phyloP scores from a whole-genome alignment of 2,888 invertebrate species.

The Drosophila paracracens region DNA sequence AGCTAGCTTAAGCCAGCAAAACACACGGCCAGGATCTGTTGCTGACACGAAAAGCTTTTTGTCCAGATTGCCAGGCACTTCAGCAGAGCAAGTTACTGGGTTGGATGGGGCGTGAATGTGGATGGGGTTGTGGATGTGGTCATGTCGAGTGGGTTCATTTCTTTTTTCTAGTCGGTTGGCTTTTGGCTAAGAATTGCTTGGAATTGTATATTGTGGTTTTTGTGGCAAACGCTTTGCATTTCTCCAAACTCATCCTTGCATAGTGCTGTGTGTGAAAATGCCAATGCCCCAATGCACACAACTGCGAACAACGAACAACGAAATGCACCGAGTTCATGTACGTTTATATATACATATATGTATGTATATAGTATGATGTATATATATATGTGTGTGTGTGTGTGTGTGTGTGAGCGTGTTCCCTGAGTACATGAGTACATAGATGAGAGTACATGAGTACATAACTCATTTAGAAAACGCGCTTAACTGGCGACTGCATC shows the following conservation, averaged over 20 bases:
- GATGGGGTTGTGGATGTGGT: neutral
- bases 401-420: neutral
- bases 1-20: conserved; percentile 58
- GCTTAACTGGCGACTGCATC: conserved; percentile 39
- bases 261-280: conserved; percentile 35
- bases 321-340: neutral
- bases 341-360: neutral
- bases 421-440: conserved; percentile 8
- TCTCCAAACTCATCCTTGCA: conserved; percentile 47
- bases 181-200: conserved; percentile 16
- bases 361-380: neutral
- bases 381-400: neutral
- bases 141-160: neutral
- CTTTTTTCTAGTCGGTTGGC: conserved; percentile 3
- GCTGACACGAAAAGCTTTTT: conserved; percentile 65
- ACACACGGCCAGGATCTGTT: conserved; percentile 60
- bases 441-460: conserved; percentile 37
- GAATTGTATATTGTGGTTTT: conserved; percentile 32
- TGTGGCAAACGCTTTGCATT: conserved; percentile 51
- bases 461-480: conserved; percentile 60
- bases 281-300: conserved; percentile 61
- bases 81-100: neutral
- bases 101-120: neutral
- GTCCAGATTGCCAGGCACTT: conserved; percentile 58
- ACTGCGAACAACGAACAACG: conserved; percentile 4